Evolutionary conservation across 2,113 vertebrate genomes (phyloP), one percentile per base, ranked within the genome.

Genomic region (Tyto alba): DNA sequence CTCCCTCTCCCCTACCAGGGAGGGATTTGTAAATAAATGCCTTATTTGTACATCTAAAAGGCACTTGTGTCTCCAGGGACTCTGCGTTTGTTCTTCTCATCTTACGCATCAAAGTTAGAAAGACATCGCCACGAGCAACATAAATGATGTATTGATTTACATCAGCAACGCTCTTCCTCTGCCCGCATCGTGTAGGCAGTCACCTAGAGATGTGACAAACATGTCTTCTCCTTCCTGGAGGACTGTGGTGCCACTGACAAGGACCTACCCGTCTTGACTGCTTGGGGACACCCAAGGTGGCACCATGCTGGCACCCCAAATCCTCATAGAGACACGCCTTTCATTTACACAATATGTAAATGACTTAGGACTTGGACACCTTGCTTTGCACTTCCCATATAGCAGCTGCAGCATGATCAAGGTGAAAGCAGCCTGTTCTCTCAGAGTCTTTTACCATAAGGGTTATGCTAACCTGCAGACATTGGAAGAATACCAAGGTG

Each of bases 21-120:
- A 96, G 43, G 34, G 75, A 93, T 94, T 88, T 96, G 92, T 62
- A 80, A 91, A 72, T 60, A 78, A 88, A 74, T 94, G 55, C 52
- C 78, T 85, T 84, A 88, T 94, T 93, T 94, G 81, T 90, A 67
- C 63, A n/a, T 53, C 38, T 68, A 41, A 81, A 89, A 94, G 56
- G 59, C 50, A 40, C 41, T 85, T 83, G 64, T 95, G 89, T 96
- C 80, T 93, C 77, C 66, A 71, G 57, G 38, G 22, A 66, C 10
- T 25, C 43, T 63, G 55, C 43, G 40, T 59, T 75, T 74, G 15
- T 75, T 90, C 52, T 84, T 73, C 69, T 90, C 38, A 75, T 66
- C 38, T 57, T 55, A 36, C 14, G 19, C 76, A 75, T 68, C 40
- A 40, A 77, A 82, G 43, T 73, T 89, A 50, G 74, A 76, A 89